phyloP scores from a whole-genome alignment of 2,888 invertebrate species.

The Chelonus formosanus region DNA sequence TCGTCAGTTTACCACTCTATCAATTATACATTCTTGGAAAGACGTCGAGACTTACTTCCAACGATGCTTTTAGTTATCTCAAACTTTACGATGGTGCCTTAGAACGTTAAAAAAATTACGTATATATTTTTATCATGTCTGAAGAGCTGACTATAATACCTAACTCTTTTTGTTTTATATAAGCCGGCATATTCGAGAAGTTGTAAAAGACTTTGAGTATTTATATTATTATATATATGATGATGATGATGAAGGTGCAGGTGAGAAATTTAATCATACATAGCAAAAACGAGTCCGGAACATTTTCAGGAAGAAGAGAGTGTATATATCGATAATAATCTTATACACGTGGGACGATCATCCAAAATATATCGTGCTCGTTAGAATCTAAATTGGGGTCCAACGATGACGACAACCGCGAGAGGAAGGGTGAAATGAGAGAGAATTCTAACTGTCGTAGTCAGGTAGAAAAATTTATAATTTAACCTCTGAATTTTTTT shows the following conservation, averaged over 20 bases:
- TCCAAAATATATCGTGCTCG: slow-evolving; percentile 59
- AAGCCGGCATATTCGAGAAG: slow-evolving; percentile 1
- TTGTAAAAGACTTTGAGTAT: slow-evolving; percentile 10
- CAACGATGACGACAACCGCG: slow-evolving; percentile 42
- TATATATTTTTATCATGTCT: slow-evolving; percentile 5
- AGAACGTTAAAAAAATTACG: slow-evolving; percentile 22
- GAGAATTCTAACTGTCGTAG: slow-evolving; percentile 14
- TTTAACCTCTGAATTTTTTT: slow-evolving; percentile 44
- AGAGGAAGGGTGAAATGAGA: slow-evolving; percentile 14
- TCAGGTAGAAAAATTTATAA: slow-evolving; percentile 49
- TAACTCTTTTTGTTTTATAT: not conserved
- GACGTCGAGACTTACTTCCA: slow-evolving; percentile 29
- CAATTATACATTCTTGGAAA: slow-evolving; percentile 50
- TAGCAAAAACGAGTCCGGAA: slow-evolving; percentile 13
- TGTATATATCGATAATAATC: slow-evolving; percentile 50
- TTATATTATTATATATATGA: slow-evolving; percentile 10
- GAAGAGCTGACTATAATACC: not conserved
- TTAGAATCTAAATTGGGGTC: slow-evolving; percentile 62
- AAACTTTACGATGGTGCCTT: slow-evolving; percentile 28
- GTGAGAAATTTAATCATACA: slow-evolving; percentile 20
- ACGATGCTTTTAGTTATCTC: slow-evolving; percentile 36
- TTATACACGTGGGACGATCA: slow-evolving; percentile 50
- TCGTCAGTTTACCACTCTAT: slow-evolving; percentile 55
- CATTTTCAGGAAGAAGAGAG: slow-evolving; percentile 34
- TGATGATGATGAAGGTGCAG: slow-evolving; percentile 22